phyloP scores from a whole-genome alignment of 2,113 vertebrate species.

The Lamprotornis superbus region DNA sequence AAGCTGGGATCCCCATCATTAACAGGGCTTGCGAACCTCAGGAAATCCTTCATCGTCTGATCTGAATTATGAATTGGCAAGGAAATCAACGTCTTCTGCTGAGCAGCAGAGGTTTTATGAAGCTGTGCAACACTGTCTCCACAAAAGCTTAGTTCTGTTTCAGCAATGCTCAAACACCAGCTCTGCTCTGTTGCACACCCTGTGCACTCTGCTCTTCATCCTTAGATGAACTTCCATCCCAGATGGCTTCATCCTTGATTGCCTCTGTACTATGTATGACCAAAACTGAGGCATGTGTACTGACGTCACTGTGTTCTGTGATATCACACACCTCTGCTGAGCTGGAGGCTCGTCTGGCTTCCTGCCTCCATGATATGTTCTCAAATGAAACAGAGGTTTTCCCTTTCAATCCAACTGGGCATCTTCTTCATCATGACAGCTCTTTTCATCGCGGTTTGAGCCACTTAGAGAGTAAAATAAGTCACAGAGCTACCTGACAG shows the following conservation, averaged over 20 bases:
- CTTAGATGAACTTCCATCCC: neutral
- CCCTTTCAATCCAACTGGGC: neutral
- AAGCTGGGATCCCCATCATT: neutral
- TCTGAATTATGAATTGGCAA: constrained; percentile 31
- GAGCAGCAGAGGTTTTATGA: neutral
- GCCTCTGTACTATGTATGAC: neutral
- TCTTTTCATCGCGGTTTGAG: neutral
- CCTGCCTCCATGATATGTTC: neutral
- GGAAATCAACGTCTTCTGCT: neutral
- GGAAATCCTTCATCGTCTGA: neutral
- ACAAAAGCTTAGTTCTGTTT: constrained; percentile 8
- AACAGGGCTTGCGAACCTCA: neutral
- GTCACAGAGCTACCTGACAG: neutral
- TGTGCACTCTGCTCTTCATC: neutral
- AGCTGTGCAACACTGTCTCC: neutral
- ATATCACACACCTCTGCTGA: neutral
- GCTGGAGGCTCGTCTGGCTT: neutral
- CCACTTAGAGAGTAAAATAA: neutral
- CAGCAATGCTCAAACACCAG: neutral
- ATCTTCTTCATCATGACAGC: neutral
- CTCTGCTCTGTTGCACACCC: neutral
- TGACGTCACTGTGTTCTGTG: neutral
- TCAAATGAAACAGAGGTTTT: neutral
- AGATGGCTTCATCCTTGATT: neutral
- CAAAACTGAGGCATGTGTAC: neutral